phyloP scores from a whole-genome alignment of 2,888 invertebrate genomes.

The Synergus gifuensis region DNA sequence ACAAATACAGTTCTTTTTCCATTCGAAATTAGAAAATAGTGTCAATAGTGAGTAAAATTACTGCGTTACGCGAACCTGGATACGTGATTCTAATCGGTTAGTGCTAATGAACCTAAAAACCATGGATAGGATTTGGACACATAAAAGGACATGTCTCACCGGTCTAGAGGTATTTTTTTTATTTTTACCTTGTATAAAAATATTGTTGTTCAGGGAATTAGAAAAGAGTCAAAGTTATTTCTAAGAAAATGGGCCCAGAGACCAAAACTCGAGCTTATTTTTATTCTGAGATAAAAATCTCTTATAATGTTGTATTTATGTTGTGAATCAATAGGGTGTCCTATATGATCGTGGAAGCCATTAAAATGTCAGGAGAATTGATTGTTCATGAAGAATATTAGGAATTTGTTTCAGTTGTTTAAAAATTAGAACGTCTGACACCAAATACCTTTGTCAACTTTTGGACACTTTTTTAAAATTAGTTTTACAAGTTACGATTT shows the following conservation, averaged over 20 bases:
- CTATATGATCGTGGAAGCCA: neutral
- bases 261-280: neutral
- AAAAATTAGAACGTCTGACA: neutral
- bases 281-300: neutral
- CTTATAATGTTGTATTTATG: neutral
- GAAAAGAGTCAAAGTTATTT: neutral
- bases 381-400: neutral
- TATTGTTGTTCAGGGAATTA: neutral
- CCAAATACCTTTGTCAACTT: neutral
- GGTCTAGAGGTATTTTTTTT: slow-evolving; percentile 45
- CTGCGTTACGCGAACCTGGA: neutral
- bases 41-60: slow-evolving; percentile 6
- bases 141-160: slow-evolving; percentile 36
- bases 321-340: neutral
- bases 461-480: neutral
- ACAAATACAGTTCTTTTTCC: neutral
- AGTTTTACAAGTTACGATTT: too few relatives aligned
- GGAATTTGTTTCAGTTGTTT: neutral
- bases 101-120: slow-evolving; percentile 32
- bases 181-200: neutral
- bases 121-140: slow-evolving; percentile 30
- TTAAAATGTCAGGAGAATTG: neutral
- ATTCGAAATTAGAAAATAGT: neutral
- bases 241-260: neutral
- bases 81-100: slow-evolving; percentile 4